Evolutionary conservation across 1,140 invertebrate species (phyloP), one percentile per base, ranked within the genome.

Genomic region (Drosophila seguyi): DNA sequence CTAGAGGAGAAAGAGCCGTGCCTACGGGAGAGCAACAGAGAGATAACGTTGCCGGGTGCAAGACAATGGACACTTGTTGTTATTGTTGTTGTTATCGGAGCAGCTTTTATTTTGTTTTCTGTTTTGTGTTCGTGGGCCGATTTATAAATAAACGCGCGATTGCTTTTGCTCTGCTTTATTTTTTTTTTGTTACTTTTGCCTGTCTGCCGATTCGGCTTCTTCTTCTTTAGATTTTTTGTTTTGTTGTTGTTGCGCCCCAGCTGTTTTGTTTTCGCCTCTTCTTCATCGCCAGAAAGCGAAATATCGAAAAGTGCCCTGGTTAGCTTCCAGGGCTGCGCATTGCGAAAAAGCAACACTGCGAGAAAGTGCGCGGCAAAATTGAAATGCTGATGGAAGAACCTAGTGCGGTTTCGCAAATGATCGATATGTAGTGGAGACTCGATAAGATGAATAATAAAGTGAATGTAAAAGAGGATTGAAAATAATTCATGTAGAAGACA

Each of bases 61-160:
- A 55, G 48, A 55, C 58, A 71, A 53, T 71, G 47, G 65, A 39
- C 50, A 45, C 13, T 67, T 39, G 48, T 71, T 39, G 42, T 47
- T 39, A 41, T 69, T 44, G 31, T 47, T 44, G 47, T 52, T 59
- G 62, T n/a, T 22, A 10, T 31, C 16, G 53, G 61, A 27, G 16
- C 3, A 22, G 31, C 50, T 42, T 42, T 42, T 39, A 29, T 18
- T 48, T 62, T 44, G 62, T 68, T 80, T 66, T 69, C 55, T 71
- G 57, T 75, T 34, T 71, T 61, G 59, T 78, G 71, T 62, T 36
- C 18, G n/a, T 55, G 52, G 34, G 52, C 34, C 29, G 45, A 50
- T 69, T 69, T 69, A 69, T 67, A 69, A 69, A 69, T 69, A 69
- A 68, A 69, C 45, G 38, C 50, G 27, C 52, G 60, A 63, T 41